These are phyloP conservation scores for Trachymyrmex cornetzi DNA, from an alignment of 1,140 invertebrate species.

Conservation along the genomic window DNA sequence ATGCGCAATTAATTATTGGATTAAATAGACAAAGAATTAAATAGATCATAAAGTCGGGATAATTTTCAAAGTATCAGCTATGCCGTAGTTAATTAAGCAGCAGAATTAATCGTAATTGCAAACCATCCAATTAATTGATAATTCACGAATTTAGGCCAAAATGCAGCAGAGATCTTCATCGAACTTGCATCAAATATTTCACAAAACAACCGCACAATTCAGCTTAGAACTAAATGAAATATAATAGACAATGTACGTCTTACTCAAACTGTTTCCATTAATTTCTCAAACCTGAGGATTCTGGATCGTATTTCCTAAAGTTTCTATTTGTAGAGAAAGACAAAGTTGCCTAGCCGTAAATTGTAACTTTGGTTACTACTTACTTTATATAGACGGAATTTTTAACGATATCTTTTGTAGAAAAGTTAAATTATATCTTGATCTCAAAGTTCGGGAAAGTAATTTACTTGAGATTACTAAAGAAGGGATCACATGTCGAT, in stretches of 20 bases:
- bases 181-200: conserved; percentile 33
- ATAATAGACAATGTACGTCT: conserved; percentile 40
- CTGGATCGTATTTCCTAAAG: conserved; percentile 22
- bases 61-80: conserved; percentile 28
- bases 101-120: conserved; percentile 24
- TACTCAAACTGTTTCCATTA: conserved; percentile 26
- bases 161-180: conserved; percentile 28
- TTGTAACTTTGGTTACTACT: neutral
- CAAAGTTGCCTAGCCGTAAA: neutral
- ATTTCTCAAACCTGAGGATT: conserved; percentile 37
- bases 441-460: conserved; percentile 5
- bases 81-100: conserved; percentile 7
- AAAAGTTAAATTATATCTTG: conserved; percentile 42
- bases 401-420: conserved; percentile 27
- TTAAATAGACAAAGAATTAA: neutral
- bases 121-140: conserved; percentile 10
- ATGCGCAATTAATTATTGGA: neutral
- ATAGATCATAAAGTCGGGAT: neutral
- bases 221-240: neutral
- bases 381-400: conserved; percentile 7
- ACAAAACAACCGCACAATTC: conserved; percentile 39
- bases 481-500: neutral
- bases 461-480: conserved; percentile 17
- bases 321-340: conserved; percentile 16
- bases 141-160: conserved; percentile 24